Conservation (phyloP, 2,888 invertebrate genomes). For the Neuroscelio doddi region DNA sequence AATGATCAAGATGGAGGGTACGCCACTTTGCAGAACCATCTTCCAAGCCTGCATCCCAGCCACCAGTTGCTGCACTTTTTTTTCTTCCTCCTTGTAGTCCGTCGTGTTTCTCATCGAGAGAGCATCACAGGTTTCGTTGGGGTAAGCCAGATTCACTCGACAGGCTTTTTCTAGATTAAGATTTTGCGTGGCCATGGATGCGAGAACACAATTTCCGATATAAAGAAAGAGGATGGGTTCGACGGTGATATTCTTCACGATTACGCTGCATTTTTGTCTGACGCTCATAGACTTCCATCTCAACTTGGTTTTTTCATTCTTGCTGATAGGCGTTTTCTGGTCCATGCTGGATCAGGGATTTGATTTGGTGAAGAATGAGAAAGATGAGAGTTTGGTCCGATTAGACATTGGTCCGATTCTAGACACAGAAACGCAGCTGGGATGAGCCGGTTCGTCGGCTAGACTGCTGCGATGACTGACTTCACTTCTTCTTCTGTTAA, state of each 20-base stretch:
- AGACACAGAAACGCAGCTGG: neutral
- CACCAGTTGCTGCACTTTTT: constrained; percentile 75
- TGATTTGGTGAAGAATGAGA: no score
- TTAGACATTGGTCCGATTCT: no score
- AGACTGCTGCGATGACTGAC: constrained; percentile 1
- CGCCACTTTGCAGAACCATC: constrained; percentile 85
- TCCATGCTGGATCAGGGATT: neutral
- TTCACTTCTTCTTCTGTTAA: constrained; percentile 1
- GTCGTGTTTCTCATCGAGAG: constrained; percentile 82
- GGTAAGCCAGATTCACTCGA: constrained; percentile 84
- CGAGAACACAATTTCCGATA: constrained; percentile 78
- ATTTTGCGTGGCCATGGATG: constrained; percentile 87
- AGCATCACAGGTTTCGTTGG: constrained; percentile 83
- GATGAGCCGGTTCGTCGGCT: constrained; percentile 1
- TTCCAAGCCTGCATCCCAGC: constrained; percentile 91
- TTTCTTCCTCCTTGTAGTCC: constrained; percentile 77
- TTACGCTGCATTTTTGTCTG: constrained; percentile 75
- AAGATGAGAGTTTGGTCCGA: no score
- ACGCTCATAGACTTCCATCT: constrained; percentile 75
- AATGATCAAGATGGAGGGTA: constrained; percentile 86
- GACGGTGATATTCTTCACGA: constrained; percentile 81
- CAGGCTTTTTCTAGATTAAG: constrained; percentile 90
- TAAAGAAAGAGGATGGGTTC: constrained; percentile 85
- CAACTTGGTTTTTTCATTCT: neutral
- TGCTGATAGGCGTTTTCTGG: neutral